These are phyloP conservation scores for Amphibalanus amphitrite DNA, from an alignment of 1,140 invertebrate genomes.

Conservation along the genomic window DNA sequence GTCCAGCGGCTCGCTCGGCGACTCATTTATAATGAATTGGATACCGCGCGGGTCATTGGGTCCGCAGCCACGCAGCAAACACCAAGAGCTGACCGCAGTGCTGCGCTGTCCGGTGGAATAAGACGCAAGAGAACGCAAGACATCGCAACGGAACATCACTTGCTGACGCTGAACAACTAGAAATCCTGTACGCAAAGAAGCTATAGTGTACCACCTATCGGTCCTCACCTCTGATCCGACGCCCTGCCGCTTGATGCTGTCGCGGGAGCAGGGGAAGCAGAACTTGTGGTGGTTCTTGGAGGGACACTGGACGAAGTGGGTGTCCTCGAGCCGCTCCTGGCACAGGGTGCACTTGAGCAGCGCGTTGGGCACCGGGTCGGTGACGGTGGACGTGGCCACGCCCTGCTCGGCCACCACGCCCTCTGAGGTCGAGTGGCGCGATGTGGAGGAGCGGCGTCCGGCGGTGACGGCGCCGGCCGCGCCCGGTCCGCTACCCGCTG, in stretches of 20 bases:
- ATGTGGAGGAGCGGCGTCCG: not conserved
- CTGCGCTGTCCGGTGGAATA: too few relatives aligned
- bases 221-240: slow-evolving; percentile 41
- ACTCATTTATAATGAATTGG: not conserved
- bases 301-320: slow-evolving; percentile 98
- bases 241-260: slow-evolving; percentile 92
- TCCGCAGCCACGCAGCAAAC: too few relatives aligned
- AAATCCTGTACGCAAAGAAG: too few relatives aligned
- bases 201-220: too few relatives aligned
- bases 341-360: slow-evolving; percentile 68
- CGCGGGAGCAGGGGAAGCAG: slow-evolving; percentile 95
- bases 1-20: too few relatives aligned
- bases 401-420: not conserved
- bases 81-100: too few relatives aligned
- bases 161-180: too few relatives aligned
- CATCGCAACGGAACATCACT: too few relatives aligned
- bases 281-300: slow-evolving; percentile 96
- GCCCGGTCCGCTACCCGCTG: not conserved
- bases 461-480: not conserved
- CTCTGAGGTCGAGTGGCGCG: not conserved
- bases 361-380: not conserved
- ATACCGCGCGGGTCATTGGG: too few relatives aligned
- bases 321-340: slow-evolving; percentile 93
- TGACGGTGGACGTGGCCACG: not conserved
- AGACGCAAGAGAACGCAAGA: too few relatives aligned